Conservation (phyloP, 2,888 invertebrate genomes). For the Cantharis nigra region DNA sequence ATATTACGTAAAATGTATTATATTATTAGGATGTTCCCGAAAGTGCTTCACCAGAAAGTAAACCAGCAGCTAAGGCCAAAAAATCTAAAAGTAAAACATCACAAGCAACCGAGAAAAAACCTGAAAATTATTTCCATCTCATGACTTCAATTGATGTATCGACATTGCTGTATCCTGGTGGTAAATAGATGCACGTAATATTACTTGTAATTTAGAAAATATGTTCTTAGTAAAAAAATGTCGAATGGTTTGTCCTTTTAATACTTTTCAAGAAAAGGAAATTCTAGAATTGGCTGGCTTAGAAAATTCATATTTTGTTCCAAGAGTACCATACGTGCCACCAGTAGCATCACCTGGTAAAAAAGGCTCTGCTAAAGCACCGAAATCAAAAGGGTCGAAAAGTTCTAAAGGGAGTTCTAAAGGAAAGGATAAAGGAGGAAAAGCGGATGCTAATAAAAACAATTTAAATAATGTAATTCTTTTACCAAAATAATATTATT, state of each 20-base stretch:
- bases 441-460: neutral
- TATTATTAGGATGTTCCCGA: neutral
- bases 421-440: conserved; percentile 1
- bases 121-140: conserved; percentile 45
- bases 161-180: conserved; percentile 50
- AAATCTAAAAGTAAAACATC: conserved; percentile 5
- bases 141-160: conserved; percentile 50
- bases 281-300: conserved; percentile 43
- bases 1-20: neutral
- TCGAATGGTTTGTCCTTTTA: conserved; percentile 45
- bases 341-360: conserved; percentile 8
- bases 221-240: conserved; percentile 42
- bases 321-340: conserved; percentile 27
- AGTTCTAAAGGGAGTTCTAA: conserved; percentile 3
- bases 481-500: neutral
- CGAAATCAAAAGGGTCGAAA: conserved; percentile 8
- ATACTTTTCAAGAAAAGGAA: conserved; percentile 46
- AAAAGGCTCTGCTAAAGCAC: conserved; percentile 2
- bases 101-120: conserved; percentile 10
- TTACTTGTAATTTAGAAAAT: neutral
- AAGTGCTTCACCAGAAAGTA: neutral
- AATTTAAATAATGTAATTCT: conserved; percentile 6
- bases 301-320: conserved; percentile 48
- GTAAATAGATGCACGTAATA: conserved; percentile 25
- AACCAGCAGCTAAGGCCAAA: neutral